A percentile compares a stretch with the other conserved stretches of the same genome.
Evolutionary conservation across 2,888 invertebrate genomes (phyloP).

Genomic region (Eueremaeus valkanovi): DNA sequence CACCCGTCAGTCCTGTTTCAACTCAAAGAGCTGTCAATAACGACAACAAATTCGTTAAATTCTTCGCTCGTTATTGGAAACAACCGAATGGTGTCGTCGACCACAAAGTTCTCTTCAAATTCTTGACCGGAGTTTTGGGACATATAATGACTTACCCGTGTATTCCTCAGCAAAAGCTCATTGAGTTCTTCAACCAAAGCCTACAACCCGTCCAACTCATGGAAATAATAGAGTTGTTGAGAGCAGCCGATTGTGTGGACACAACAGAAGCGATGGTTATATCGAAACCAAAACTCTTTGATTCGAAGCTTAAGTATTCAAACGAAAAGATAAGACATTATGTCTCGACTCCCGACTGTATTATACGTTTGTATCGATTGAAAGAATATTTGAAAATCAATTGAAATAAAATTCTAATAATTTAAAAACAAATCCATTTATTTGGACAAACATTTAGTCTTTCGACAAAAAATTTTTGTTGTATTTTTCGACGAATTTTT

Average conservation of each 20-base stretch:
- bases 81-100: constrained; percentile 69
- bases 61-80: constrained; percentile 64
- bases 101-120: constrained; percentile 63
- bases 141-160: constrained; percentile 64
- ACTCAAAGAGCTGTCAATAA: not conserved
- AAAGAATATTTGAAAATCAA: not conserved
- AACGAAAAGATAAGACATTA: not conserved
- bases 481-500: no score
- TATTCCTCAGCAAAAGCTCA: constrained; percentile 57
- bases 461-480: no score
- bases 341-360: not conserved
- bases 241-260: constrained; percentile 58
- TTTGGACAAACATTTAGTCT: no score
- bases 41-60: constrained; percentile 31
- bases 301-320: not conserved
- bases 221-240: constrained; percentile 61
- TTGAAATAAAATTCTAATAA: no score
- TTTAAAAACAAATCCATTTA: no score
- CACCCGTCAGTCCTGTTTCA: constrained; percentile 8
- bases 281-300: constrained; percentile 41
- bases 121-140: constrained; percentile 64
- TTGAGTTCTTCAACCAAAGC: constrained; percentile 61
- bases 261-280: not conserved
- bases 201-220: constrained; percentile 64
- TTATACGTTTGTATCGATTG: constrained; percentile 1